These are phyloP conservation scores for Trematomus bernacchii DNA, from an alignment of 2,797 vertebrate genomes.

Conservation along the genomic window DNA sequence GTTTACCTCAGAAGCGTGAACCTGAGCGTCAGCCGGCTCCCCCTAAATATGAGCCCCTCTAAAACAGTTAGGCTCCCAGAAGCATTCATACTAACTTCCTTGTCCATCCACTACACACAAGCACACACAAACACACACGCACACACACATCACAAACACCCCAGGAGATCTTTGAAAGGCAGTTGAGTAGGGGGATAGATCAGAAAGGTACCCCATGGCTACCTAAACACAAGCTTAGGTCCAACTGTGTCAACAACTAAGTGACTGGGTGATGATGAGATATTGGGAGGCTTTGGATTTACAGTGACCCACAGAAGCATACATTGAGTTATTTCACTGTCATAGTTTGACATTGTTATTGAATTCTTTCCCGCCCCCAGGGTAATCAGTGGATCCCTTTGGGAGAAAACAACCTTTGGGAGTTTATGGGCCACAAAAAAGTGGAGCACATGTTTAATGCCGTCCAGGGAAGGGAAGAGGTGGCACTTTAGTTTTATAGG, in stretches of 20 bases:
- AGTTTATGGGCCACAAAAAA: constrained; percentile 53
- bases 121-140: constrained; percentile 10
- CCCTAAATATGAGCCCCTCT: constrained; percentile 23
- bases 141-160: constrained; percentile 26
- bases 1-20: constrained; percentile 46
- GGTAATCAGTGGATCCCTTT: constrained; percentile 24
- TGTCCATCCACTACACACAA: constrained; percentile 6
- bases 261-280: constrained; percentile 60
- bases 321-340: constrained; percentile 22
- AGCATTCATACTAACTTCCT: constrained; percentile 28
- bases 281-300: constrained; percentile 28
- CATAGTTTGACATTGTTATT: constrained; percentile 26
- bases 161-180: constrained; percentile 65
- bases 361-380: constrained; percentile 29
- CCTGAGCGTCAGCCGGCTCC: constrained; percentile 36
- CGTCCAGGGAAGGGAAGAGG: constrained; percentile 52
- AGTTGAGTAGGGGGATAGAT: constrained; percentile 65
- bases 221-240: constrained; percentile 77
- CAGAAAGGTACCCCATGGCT: constrained; percentile 78
- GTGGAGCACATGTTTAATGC: constrained; percentile 62
- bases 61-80: constrained; percentile 21
- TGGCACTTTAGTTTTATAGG: constrained; percentile 71
- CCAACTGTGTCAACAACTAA: constrained; percentile 82
- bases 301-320: constrained; percentile 10
- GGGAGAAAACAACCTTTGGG: constrained; percentile 32